Conservation (phyloP, 30 jellyfish, hydroid and myxozoan species). For the Chironex yamaguchii region DNA sequence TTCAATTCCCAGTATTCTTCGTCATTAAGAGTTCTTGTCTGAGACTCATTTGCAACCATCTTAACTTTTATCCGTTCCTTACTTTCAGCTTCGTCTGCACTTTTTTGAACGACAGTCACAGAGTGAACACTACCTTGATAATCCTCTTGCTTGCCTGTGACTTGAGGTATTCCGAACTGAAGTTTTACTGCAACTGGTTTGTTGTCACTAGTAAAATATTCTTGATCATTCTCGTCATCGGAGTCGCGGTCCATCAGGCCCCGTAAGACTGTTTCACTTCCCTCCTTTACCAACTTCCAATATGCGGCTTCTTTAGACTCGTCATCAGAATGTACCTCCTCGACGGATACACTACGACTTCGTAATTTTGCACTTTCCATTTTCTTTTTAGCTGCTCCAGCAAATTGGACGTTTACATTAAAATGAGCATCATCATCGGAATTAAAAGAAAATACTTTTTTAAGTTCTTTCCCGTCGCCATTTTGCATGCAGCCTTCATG, state of each 20-base stretch:
- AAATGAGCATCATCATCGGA: background rate
- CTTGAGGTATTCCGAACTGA: background rate
- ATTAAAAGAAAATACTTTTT: background rate
- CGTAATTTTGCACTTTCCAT: background rate
- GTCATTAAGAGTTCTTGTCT: background rate
- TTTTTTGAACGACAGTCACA: background rate
- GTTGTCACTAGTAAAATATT: background rate
- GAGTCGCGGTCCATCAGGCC: background rate
- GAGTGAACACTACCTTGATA: background rate
- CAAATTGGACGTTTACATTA: background rate
- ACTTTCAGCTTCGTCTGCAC: background rate
- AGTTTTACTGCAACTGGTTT: background rate
- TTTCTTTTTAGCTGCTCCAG: background rate
- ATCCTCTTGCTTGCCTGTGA: background rate
- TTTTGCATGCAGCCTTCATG: background rate
- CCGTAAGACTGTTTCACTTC: background rate
- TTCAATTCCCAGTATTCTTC: background rate
- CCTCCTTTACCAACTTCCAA: background rate
- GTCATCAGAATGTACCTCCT: background rate
- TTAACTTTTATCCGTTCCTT: background rate
- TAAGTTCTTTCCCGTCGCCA: background rate
- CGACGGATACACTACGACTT: background rate
- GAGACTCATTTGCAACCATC: background rate
- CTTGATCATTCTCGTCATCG: background rate
- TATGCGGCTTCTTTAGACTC: background rate